Percentiles rank a stretch among this genome's conserved stretches.
phyloP scores from a whole-genome alignment of 2,113 vertebrate genomes.

The Martes martes region DNA sequence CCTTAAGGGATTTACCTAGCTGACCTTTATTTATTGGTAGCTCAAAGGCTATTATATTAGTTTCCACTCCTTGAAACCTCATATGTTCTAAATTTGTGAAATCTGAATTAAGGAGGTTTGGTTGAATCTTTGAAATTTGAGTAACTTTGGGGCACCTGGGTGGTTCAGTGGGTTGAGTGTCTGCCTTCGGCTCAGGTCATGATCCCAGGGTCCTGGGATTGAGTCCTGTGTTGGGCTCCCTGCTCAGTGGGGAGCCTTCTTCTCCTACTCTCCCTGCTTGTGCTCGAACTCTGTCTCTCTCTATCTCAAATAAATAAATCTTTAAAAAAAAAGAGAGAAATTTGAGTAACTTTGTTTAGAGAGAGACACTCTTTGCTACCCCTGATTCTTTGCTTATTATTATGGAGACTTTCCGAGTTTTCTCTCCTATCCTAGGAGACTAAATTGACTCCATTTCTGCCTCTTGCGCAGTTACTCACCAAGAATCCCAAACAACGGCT shows the following conservation, averaged over 20 bases:
- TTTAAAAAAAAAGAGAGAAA: background rate
- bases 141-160: too few relatives aligned
- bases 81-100: background rate
- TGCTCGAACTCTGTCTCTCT: too few relatives aligned
- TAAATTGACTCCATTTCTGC: background rate
- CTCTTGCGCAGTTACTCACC: conserved; percentile 85
- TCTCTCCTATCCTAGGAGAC: background rate
- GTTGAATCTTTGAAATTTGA: background rate
- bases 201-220: too few relatives aligned
- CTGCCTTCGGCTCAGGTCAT: too few relatives aligned
- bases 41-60: background rate
- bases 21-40: background rate
- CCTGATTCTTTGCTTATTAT: background rate
- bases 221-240: too few relatives aligned
- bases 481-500: conserved; percentile 91
- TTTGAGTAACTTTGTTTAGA: background rate
- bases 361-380: background rate
- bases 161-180: too few relatives aligned
- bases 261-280: too few relatives aligned
- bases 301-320: too few relatives aligned
- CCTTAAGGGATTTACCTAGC: background rate
- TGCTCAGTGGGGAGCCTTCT: too few relatives aligned
- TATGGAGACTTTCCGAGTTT: background rate
- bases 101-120: background rate
- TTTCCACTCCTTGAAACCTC: background rate